Percentiles rank a stretch among this genome's conserved stretches.
phyloP scores from a whole-genome alignment of 2,797 vertebrate genomes.

The Sebastiscus tertius region DNA sequence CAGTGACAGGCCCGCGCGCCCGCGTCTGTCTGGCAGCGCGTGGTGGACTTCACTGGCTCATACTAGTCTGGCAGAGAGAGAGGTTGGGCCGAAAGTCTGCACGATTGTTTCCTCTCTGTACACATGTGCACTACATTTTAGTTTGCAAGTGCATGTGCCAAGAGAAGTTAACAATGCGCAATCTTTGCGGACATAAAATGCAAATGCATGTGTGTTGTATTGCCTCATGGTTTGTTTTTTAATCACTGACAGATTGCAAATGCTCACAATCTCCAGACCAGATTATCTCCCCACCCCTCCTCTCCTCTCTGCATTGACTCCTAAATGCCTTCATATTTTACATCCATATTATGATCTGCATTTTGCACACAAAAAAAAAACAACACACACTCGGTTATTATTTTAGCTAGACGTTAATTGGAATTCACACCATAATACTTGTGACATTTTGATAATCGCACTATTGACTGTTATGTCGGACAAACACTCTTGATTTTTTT shows the following conservation, averaged over 20 bases:
- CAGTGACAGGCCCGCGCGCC: conserved; percentile 84
- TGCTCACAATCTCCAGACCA: conserved; percentile 37
- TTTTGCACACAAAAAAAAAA: conserved; percentile 13
- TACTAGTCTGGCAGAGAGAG: conserved; percentile 72
- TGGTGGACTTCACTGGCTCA: conserved; percentile 54
- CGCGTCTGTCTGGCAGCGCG: conserved; percentile 72
- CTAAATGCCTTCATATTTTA: conserved; percentile 6
- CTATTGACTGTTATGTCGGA: conserved; percentile 84
- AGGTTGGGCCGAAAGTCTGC: conserved; percentile 28
- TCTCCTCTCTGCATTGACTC: neutral
- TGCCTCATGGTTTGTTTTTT: conserved; percentile 21
- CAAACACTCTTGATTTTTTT: conserved; percentile 76
- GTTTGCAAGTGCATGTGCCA: neutral
- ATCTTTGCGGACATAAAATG: conserved; percentile 4
- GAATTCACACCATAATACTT: conserved; percentile 81
- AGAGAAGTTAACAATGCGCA: conserved; percentile 8
- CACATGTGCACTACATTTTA: conserved; percentile 27
- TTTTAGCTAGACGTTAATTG: conserved; percentile 77
- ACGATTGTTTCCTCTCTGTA: conserved; percentile 34
- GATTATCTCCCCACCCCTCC: conserved; percentile 2
- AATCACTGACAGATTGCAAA: conserved; percentile 53
- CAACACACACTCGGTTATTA: conserved; percentile 53
- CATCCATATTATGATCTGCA: conserved; percentile 35
- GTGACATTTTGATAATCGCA: conserved; percentile 84
- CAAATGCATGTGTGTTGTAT: conserved; percentile 5